Base-by-base conservation (phyloP, 2,113 vertebrate genomes). In the Himantopus leucocephalus region DNA sequence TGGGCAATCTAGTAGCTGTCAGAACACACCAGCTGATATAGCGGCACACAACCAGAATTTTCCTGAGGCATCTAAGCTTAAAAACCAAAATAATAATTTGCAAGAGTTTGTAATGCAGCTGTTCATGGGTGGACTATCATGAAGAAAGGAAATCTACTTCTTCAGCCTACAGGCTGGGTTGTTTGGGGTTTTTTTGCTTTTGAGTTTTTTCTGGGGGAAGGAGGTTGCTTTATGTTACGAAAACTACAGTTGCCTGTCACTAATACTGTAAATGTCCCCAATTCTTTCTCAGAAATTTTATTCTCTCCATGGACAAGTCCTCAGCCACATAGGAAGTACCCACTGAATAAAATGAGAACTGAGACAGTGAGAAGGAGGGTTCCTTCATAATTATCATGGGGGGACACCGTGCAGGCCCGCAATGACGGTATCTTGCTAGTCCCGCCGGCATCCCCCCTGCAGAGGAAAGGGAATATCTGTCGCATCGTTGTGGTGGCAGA, bases 401-500 rank as follows among this genome's bases (percentile, higher is more conserved):
- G 23, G 11, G 15, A 81, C 15, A 48, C 16, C 22, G 10, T 37
- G 35, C 20, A 89, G 27, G 27, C 30, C 29, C 63, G 41, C 30
- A 92, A 71, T 37, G 14, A 58, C 5, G 47, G 0, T 23, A 43
- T 75, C 83, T 80, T 83, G 15, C 55, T 72, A 39, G 35, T 37
- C 34, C 34, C 67, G 29, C 24, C 63, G 14, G 15, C 9, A 45
- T 43, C 15, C 8, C 22, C 2, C 5, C 12, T 41, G 34, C 70
- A 67, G 21, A 29, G 52, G 48, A 74, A 68, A 81, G 5, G 5
- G 9, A 83, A 5, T 67, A 78, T 17, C 35, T 84, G 77, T 41
- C 4, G 1, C 5, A 4, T n/a, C 0, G 0, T 3, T 68, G 52
- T 15, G 6, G 43, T 55, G 52, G 47, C 34, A 75, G 23, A 53